Base-by-base conservation (phyloP, 1,140 invertebrate genomes). In the Zophobas atratus region DNA sequence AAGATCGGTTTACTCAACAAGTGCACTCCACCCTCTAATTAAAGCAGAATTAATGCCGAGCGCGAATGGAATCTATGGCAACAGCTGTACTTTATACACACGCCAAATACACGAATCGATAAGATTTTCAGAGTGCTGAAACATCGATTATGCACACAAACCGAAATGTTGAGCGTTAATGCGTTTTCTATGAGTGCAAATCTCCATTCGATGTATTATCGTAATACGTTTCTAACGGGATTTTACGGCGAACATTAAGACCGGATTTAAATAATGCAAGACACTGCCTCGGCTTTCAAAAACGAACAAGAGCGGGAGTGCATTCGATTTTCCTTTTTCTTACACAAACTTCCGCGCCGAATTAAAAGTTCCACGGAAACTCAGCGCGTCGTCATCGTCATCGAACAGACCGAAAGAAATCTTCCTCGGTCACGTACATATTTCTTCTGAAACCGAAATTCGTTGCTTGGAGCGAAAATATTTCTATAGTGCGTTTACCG, bases 201-300 rank as follows among this genome's bases (percentile, higher is more conserved):
- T 80, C 78, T 77, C 55, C 57, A 63, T 33, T 70, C 20, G 33
- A 6, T 75, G 78, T 73, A 75, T 80, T 80, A 80, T 77, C 75
- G 75, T 76, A 79, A 79, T 79, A 77, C 75, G 75, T 79, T 77
- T 72, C 75, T 75, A 60, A 77, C 70, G 56, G 73, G 76, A 80
- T 80, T 73, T 72, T 72, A n/a, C 46, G 51, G 41, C 20, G 56
- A 74, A 77, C 76, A 75, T 77, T 80, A 77, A 75, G 55, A 36
- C 33, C 38, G 49, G 43, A 67, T 67, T 67, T 67, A 67, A 67
- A 67, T 67, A 67, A 67, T 67, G 60, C 60, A 67, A 67, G 60
- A 67, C 60, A 67, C 20, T 43, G 39, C 39, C 33, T 67, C 39
- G 60, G 4, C n/a, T 41, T 43, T 4, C 8, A 32, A 67, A 67